Base-by-base conservation (phyloP, 2,888 invertebrate genomes). In the Agrotis exclamationis region DNA sequence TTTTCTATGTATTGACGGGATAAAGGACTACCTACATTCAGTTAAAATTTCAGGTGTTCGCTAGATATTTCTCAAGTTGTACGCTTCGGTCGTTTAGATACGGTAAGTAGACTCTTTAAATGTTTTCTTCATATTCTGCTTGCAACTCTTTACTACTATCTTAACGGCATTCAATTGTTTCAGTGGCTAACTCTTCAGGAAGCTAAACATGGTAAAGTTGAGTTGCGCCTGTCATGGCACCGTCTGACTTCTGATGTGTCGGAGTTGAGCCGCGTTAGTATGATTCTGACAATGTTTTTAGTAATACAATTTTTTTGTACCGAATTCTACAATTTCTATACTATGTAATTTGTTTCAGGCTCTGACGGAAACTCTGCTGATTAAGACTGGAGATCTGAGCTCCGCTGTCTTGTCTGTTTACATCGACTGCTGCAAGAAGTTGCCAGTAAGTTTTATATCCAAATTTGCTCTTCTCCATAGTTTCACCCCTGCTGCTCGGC, bases 131-230 rank as follows among this genome's bases (percentile, higher is more conserved):
- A 14, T n/a, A n/a, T 45, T 24, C 22, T 16, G 7, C 28, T 45
- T 13, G 45, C 16, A 11, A 39, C 1, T 2, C 39, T 39, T 39
- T 7, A 20, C 28, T 16, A 14, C 3, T 44, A 62, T 58, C n/a
- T 11, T 48, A 48, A 60, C 7, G 20, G 2, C 13, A 22, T 62
- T 69, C 7, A 11, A 66, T 62, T 72, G 51, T 88, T 90, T 57
- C 93, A 99, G 99, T 99, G 99, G 99, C 97, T 99, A 82, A 98
- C 99, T 0, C 96, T 99, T 84, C 99, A 99, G 93, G 98, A 99
- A 93, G 99, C 99, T 13, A 99, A 99, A 92, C 98, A 99, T 89
- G 99, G 99, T 9, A 98, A 99, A 96, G 97, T 99, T 0, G 99
- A 99, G 90, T 93, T 99, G 65, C 97, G 98, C 63, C 96, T 99